phyloP scores from a whole-genome alignment of 2,888 invertebrate species.

The Theretra japonica region DNA sequence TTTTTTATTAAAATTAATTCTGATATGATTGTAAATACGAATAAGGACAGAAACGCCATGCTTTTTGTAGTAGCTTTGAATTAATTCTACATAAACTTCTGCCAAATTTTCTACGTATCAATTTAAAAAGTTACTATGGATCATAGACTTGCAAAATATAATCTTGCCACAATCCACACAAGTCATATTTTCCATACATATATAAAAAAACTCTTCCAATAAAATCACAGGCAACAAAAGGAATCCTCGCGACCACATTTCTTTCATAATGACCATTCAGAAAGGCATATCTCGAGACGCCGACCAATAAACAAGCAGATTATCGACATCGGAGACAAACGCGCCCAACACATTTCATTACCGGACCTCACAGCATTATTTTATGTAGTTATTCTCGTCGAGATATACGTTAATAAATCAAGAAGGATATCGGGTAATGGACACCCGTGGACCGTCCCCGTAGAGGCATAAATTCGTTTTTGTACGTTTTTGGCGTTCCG shows the following conservation, averaged over 20 bases:
- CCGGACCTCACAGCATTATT: constrained; percentile 63
- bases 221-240: constrained; percentile 10
- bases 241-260: constrained; percentile 23
- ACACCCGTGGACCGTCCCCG: constrained; percentile 71
- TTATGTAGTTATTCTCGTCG: constrained; percentile 65
- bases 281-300: constrained; percentile 33
- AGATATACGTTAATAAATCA: constrained; percentile 79
- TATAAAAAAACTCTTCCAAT: not conserved
- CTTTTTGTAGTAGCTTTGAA: too few species aligned
- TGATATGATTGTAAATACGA: too few species aligned
- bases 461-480: constrained; percentile 79
- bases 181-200: too few species aligned
- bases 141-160: not conserved
- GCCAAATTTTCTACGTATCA: too few species aligned
- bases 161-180: not conserved
- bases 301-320: constrained; percentile 37
- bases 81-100: not conserved
- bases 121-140: not conserved
- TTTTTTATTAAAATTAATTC: too few species aligned
- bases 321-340: constrained; percentile 30
- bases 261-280: constrained; percentile 24
- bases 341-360: constrained; percentile 67
- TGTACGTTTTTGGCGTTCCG: constrained; percentile 58
- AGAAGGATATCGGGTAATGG: constrained; percentile 80
- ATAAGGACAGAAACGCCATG: too few species aligned